Evolutionary conservation across 1,140 invertebrate genomes (phyloP).

Genomic region (Drosophila persimilis): DNA sequence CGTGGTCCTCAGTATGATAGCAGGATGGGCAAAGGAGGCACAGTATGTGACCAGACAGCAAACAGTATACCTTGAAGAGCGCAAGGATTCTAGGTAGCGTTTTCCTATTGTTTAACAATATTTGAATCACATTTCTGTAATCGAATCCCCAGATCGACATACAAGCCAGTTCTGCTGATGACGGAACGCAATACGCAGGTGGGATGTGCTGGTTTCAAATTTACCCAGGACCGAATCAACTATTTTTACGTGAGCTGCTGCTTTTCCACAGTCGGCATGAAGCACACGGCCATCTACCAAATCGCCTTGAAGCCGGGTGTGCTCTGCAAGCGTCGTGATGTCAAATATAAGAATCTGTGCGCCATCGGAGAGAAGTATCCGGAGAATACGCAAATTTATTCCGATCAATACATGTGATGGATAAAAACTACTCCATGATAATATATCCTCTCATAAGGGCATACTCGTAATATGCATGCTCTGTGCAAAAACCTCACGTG

Average conservation of each 20-base stretch:
- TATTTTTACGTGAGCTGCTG: slow-evolving; percentile 24
- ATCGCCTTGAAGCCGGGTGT: neutral
- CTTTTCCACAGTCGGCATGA: slow-evolving; percentile 39
- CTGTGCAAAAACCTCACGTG: slow-evolving; percentile 12
- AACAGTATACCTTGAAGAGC: neutral
- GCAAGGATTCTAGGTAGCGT: neutral
- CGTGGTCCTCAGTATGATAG: neutral
- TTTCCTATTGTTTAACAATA: neutral
- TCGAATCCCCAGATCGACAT: slow-evolving; percentile 3
- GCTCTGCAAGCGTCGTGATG: slow-evolving; percentile 24
- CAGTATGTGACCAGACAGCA: slow-evolving; percentile 20
- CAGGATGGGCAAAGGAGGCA: slow-evolving; percentile 20
- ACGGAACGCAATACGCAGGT: slow-evolving; percentile 46
- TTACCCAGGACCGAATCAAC: neutral
- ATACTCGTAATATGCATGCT: neutral
- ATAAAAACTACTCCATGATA: neutral
- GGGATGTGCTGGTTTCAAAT: slow-evolving; percentile 33
- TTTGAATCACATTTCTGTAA: no score
- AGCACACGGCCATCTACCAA: slow-evolving; percentile 25
- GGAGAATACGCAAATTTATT: slow-evolving; percentile 9
- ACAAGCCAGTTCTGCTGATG: slow-evolving; percentile 25
- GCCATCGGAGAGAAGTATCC: slow-evolving; percentile 23
- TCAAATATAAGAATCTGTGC: slow-evolving; percentile 31
- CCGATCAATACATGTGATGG: neutral
- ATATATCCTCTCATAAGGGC: neutral